Conservation (phyloP, 2,113 vertebrate genomes). For the Thermophis baileyi region DNA sequence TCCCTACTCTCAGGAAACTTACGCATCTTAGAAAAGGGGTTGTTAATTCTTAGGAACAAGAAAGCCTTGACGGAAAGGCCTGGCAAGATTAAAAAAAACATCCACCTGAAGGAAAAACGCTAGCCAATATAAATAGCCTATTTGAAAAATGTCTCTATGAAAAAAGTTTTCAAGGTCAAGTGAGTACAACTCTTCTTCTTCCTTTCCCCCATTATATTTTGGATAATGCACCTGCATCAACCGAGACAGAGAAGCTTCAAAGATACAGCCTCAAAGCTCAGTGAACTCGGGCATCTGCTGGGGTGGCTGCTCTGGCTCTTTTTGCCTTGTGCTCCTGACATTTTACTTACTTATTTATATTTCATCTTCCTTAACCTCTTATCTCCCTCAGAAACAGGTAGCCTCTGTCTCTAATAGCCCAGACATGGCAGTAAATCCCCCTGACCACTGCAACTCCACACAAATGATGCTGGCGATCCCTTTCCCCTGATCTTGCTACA, state of each 20-base stretch:
- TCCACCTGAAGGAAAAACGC: background rate
- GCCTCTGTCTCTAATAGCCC: background rate
- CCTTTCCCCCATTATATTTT: background rate
- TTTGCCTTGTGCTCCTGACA: background rate
- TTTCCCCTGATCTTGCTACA: background rate
- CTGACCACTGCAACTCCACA: background rate
- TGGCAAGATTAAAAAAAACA: background rate
- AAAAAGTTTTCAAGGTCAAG: slow-evolving; percentile 28
- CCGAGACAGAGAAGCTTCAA: background rate
- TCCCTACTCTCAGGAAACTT: background rate
- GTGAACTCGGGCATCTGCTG: background rate
- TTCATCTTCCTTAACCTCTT: background rate
- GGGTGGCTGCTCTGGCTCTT: background rate
- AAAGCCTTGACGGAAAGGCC: background rate
- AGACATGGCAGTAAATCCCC: too few relatives aligned
- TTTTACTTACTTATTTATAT: background rate
- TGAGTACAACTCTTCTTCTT: background rate
- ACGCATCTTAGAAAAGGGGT: background rate
- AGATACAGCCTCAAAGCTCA: too few relatives aligned
- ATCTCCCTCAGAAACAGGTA: background rate
- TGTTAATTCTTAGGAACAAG: background rate
- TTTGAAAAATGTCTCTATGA: slow-evolving; percentile 36
- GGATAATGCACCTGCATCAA: background rate
- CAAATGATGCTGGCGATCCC: too few relatives aligned
- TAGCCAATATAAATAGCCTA: background rate